These are phyloP conservation scores for Drosophila acutilabella DNA, from an alignment of 2,888 invertebrate genomes.

Conservation along the genomic window DNA sequence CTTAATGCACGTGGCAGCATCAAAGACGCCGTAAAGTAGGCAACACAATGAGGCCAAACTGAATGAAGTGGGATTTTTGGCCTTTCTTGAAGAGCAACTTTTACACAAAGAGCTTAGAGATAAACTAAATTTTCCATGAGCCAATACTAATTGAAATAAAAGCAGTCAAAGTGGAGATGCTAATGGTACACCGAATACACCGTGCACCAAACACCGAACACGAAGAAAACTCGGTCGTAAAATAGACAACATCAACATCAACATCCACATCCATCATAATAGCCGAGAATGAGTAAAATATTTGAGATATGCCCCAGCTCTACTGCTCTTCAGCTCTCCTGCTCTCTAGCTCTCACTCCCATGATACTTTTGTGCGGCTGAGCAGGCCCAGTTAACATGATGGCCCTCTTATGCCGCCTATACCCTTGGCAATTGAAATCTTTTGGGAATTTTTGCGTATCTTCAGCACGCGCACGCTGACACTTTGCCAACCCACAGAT, in stretches of 20 bases:
- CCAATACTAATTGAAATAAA: conserved; percentile 71
- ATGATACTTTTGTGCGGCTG: conserved; percentile 13
- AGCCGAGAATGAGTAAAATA: conserved; percentile 18
- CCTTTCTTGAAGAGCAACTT: conserved; percentile 14
- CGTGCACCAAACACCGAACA: conserved; percentile 4
- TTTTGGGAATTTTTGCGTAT: conserved; percentile 74
- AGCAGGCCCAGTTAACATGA: conserved; percentile 33
- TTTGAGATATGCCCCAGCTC: conserved; percentile 32
- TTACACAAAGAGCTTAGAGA: conserved; percentile 9
- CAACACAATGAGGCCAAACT: conserved; percentile 19
- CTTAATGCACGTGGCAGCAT: conserved; percentile 10
- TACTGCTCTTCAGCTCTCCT: background rate
- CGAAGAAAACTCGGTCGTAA: too few relatives aligned
- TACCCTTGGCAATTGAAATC: conserved; percentile 57
- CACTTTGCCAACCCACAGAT: conserved; percentile 29
- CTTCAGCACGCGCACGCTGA: conserved; percentile 58
- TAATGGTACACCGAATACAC: conserved; percentile 27
- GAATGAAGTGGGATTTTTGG: conserved; percentile 3
- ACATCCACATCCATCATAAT: conserved; percentile 53
- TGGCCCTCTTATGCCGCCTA: conserved; percentile 5
- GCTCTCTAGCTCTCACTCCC: too few relatives aligned
- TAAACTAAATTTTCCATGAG: conserved; percentile 51
- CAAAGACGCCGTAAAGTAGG: conserved; percentile 33
- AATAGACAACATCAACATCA: conserved; percentile 19
- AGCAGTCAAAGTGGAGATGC: conserved; percentile 42